phyloP scores from a whole-genome alignment of 2,888 invertebrate genomes.

The Apantesis nais region DNA sequence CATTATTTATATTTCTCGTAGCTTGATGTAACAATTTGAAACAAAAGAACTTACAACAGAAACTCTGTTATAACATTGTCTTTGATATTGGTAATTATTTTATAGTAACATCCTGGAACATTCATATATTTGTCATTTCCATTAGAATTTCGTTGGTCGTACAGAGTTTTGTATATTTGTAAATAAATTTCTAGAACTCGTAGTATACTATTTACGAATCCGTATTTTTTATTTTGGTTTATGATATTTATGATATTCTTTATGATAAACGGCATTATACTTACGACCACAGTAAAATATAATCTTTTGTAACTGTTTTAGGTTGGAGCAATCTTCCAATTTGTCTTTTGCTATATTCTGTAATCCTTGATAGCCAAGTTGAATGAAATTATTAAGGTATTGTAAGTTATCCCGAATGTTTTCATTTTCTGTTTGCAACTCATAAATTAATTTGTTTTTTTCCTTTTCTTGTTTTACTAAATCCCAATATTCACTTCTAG shows the following conservation, averaged over 20 bases:
- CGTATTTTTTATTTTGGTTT: slow-evolving; percentile 62
- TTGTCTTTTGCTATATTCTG: slow-evolving; percentile 53
- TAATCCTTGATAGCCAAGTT: slow-evolving; percentile 61
- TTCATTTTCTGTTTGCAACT: slow-evolving; percentile 52
- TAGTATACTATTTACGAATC: slow-evolving; percentile 62
- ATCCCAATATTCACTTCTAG: slow-evolving; percentile 53
- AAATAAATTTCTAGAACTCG: slow-evolving; percentile 59
- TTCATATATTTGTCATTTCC: not conserved
- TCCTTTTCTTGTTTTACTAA: slow-evolving; percentile 50
- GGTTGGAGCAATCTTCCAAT: slow-evolving; percentile 44
- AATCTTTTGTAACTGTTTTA: slow-evolving; percentile 60
- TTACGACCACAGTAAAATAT: slow-evolving; percentile 62
- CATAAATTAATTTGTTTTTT: slow-evolving; percentile 44
- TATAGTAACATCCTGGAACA: not conserved
- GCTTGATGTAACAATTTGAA: slow-evolving; percentile 25
- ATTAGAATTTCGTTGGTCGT: slow-evolving; percentile 52
- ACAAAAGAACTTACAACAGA: slow-evolving; percentile 32
- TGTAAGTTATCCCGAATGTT: slow-evolving; percentile 52
- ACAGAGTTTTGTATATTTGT: slow-evolving; percentile 41
- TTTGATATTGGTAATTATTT: slow-evolving; percentile 13
- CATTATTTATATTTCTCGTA: slow-evolving; percentile 32
- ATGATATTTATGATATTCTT: slow-evolving; percentile 52
- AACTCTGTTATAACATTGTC: slow-evolving; percentile 13
- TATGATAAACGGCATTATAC: slow-evolving; percentile 61
- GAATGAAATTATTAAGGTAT: slow-evolving; percentile 55